Base-by-base conservation (phyloP, 2,888 invertebrate genomes). In the Sepioteuthis lessoniana region DNA sequence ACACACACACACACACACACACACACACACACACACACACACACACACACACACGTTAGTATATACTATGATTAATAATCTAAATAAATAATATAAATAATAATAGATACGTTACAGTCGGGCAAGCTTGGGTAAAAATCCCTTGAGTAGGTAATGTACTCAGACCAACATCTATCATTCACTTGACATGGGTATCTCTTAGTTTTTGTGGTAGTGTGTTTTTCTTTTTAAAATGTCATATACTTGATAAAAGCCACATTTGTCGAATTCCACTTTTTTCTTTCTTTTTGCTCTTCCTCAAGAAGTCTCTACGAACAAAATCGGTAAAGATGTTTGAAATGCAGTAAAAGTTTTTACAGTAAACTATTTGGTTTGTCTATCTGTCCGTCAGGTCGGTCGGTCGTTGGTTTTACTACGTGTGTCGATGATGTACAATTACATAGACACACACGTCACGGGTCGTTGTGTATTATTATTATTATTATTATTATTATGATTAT, bases 41-140 rank as follows among this genome's bases (percentile, higher is more conserved):
- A n/a, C n/a, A 76, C n/a, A 76, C n/a, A 76, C 76, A 35, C n/a
- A 76, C n/a, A 1, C n/a, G 76, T 76, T 76, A 76, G 76, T 76
- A 76, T 16, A n/a, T 76, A 76, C 16, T n/a, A 76, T 76, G n/a
- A 76, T 10, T 76, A 76, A 35, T 76, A 76, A n/a, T 76, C 76
- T 76, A 76, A 76, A 76, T 76, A 76, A 76, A 76, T 76, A 76
- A 76, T 76, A 76, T n/a, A n/a, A 76, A n/a, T n/a, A 76, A 76
- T 76, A 76, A 76, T 76, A 76, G n/a, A 91, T 91, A 91, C 91
- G 7, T 91, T 91, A 91, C 91, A 93, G 93, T 50, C 37, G 93
- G 47, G 93, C n/a, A 47, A 55, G 28, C 55, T 38, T 50, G 50
- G 47, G 55, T 47, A 50, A 55, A 93, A 93, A 47, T 93, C 55